phyloP scores from a whole-genome alignment of 2,797 vertebrate species.

The Spatula versicolor region DNA sequence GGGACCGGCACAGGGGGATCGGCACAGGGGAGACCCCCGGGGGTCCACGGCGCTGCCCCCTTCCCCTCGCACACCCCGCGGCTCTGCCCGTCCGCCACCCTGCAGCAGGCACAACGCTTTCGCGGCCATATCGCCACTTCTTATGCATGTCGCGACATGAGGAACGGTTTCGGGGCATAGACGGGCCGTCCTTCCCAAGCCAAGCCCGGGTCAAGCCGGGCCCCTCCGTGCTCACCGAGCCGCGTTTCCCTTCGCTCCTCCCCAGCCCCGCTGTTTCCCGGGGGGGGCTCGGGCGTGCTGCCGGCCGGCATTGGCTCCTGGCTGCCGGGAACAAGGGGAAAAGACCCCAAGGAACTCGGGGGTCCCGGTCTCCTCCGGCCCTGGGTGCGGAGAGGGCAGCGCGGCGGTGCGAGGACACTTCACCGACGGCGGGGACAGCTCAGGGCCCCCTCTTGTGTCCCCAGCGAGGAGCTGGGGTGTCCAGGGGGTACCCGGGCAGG shows the following conservation, averaged over 20 bases:
- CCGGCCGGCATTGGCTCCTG: neutral
- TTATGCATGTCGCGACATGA: neutral
- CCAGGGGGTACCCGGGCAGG: neutral
- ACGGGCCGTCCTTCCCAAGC: too few species aligned
- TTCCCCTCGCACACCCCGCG: neutral
- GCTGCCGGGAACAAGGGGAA: neutral
- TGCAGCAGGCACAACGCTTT: neutral
- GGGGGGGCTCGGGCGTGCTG: neutral
- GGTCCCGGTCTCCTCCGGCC: neutral
- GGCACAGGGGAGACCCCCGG: neutral
- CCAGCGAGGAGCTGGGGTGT: accelerated
- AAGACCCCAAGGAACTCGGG: neutral
- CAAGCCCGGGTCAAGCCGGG: too few species aligned
- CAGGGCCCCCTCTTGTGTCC: too few species aligned
- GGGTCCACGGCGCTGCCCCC: neutral
- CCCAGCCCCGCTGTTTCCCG: too few species aligned
- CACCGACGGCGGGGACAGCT: neutral
- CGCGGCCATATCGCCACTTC: accelerated
- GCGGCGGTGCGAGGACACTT: neutral
- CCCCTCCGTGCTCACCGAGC: neutral
- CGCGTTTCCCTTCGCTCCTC: neutral
- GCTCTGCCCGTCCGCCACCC: neutral
- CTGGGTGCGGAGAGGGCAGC: neutral
- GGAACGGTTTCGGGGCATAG: neutral
- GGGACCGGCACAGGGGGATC: neutral